phyloP scores from a whole-genome alignment of 2,113 vertebrate genomes.

The Chrysemys picta region DNA sequence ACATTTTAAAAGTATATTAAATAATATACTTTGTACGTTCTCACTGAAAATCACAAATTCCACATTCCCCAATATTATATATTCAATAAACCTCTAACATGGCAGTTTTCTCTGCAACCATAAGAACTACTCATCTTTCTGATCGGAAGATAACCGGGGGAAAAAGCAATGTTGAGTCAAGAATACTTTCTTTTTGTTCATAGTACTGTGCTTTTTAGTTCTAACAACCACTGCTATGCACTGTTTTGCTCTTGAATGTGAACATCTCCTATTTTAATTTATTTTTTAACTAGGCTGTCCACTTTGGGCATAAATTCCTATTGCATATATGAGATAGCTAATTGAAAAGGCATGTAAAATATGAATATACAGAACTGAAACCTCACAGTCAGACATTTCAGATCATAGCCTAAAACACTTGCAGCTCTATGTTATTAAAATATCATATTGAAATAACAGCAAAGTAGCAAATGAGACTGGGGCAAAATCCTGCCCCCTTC shows the following conservation, averaged over 20 bases:
- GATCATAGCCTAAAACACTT: slow-evolving; percentile 6
- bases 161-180: not conserved
- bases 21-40: not conserved
- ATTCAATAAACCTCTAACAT: fast-evolving
- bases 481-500: slow-evolving; percentile 9
- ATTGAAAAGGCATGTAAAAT: slow-evolving; percentile 4
- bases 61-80: not conserved
- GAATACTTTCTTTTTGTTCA: slow-evolving; percentile 8
- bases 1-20: not conserved
- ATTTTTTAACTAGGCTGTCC: not conserved
- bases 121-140: not conserved
- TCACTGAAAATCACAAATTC: not conserved
- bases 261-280: slow-evolving; percentile 35
- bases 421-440: slow-evolving; percentile 54
- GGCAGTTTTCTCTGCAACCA: not conserved
- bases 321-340: slow-evolving; percentile 7
- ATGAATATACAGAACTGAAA: not conserved
- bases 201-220: slow-evolving; percentile 53
- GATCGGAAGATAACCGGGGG: not conserved
- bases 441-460: slow-evolving; percentile 43
- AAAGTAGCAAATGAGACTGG: slow-evolving; percentile 28
- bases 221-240: not conserved
- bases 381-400: slow-evolving; percentile 21
- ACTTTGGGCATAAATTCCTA: slow-evolving; percentile 2
- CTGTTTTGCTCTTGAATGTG: slow-evolving; percentile 24